Evolutionary conservation across 2,113 vertebrate species (phyloP), one percentile per base, ranked within the genome.

Genomic region (Oreochromis niloticus): DNA sequence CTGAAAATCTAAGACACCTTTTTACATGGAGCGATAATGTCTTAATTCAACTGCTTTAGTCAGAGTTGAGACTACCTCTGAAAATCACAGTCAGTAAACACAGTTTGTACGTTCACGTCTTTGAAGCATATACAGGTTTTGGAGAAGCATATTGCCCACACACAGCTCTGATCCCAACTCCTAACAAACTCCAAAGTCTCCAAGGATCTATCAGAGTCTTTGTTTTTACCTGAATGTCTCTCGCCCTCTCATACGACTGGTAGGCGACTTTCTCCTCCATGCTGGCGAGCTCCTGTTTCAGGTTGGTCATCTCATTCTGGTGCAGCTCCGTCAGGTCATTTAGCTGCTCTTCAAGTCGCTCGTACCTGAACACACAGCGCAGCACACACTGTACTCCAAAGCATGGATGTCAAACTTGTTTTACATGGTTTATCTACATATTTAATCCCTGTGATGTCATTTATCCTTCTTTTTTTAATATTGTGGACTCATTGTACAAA

Each of bases 181-280:
- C 30, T 78, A 52, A 30, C 73, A n/a, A 48, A 75, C 71, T n/a
- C 46, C 27, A 50, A 78, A 78, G 27, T 32, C 46, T 50, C 10
- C 43, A 78, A 52, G 3, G 7, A 52, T 34, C 27, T 50, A 34
- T 12, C 16, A 3, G 17, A 48, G 61, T 66, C 61, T 82, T 19
- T 34, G 24, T 71, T 75, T 73, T 52, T 95, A 99, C 99, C 98
- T 99, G 99, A 92, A 99, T 99, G 96, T 99, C 99, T 86, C 98
- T 96, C 1, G 99, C 99, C 87, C 98, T 97, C 95, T 99, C 99
- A 0, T 99, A 99, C 66, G 98, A 99, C 95, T 99, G 99, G 94
- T 99, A 99, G 82, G 99, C 99, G 88, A 99, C 98, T 92, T 99
- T 99, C 92, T 99, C 99, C 95, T 99, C 99, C 98, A 99, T 99